A percentile compares a stretch with the other conserved stretches of the same genome.
Conservation (phyloP, 2,797 vertebrate species). For the Pseudopleuronectes americanus region DNA sequence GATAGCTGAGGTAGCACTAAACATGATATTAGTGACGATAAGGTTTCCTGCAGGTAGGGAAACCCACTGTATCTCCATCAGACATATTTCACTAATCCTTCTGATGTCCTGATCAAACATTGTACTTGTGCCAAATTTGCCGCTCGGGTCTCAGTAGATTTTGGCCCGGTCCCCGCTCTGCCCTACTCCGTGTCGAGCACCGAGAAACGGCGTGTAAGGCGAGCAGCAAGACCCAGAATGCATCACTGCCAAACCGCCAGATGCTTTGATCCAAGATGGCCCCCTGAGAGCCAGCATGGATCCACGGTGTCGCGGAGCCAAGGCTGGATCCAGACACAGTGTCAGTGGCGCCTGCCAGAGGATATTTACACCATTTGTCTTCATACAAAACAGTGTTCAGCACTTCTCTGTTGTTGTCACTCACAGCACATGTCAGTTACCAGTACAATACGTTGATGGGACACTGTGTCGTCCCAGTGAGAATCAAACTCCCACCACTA, state of each 20-base stretch:
- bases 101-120: slow-evolving; percentile 79
- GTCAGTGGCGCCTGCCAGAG: slow-evolving; percentile 66
- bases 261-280: slow-evolving; percentile 81
- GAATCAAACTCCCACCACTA: slow-evolving; percentile 12
- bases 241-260: slow-evolving; percentile 73
- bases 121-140: slow-evolving; percentile 54
- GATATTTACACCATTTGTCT: slow-evolving; percentile 79
- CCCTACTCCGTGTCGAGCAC: slow-evolving; percentile 55
- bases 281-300: slow-evolving; percentile 76
- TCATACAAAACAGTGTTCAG: slow-evolving; percentile 56
- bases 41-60: slow-evolving; percentile 45
- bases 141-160: slow-evolving; percentile 50
- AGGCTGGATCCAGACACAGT: slow-evolving; percentile 72
- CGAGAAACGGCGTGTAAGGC: slow-evolving; percentile 68
- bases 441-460: slow-evolving; percentile 6
- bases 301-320: slow-evolving; percentile 67
- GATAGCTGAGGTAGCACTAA: slow-evolving; percentile 61
- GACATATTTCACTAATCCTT: slow-evolving; percentile 68
- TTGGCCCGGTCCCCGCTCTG: slow-evolving; percentile 53
- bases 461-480: slow-evolving; percentile 2
- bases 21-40: slow-evolving; percentile 66
- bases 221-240: slow-evolving; percentile 71
- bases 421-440: slow-evolving; percentile 50
- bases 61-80: slow-evolving; percentile 58
- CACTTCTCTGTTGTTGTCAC: slow-evolving; percentile 43